A percentile compares a stretch with the other conserved stretches of the same genome.
Evolutionary conservation across 2,113 vertebrate species (phyloP).

Genomic region (Ginglymostoma cirratum): DNA sequence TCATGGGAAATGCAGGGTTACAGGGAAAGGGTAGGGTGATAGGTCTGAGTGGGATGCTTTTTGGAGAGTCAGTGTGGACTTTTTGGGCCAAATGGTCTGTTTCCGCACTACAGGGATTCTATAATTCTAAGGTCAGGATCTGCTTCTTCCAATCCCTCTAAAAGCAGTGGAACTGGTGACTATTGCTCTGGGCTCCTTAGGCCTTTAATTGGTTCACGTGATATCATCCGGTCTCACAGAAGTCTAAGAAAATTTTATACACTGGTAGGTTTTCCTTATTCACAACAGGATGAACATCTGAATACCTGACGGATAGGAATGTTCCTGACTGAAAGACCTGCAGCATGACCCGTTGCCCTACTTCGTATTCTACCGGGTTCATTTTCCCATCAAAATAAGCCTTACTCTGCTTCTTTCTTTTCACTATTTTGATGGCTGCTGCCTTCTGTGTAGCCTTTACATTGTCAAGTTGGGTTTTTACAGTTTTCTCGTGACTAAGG

Average conservation of each 20-base stretch:
- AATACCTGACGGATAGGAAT: background rate
- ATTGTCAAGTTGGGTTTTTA: background rate
- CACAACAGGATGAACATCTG: background rate
- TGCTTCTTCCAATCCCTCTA: too few species aligned
- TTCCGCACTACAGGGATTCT: too few species aligned
- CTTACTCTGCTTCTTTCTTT: background rate
- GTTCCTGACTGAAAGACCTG: background rate
- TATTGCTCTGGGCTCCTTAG: background rate
- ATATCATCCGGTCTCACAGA: background rate
- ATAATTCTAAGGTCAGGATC: too few species aligned
- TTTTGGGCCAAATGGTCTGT: too few species aligned
- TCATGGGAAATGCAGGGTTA: too few species aligned
- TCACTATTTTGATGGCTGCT: background rate
- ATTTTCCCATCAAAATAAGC: background rate
- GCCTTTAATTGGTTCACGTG: background rate
- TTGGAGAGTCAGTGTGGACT: too few species aligned
- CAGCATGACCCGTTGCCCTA: background rate
- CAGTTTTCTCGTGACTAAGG: background rate
- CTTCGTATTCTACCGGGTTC: background rate
- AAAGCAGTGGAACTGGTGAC: too few species aligned
- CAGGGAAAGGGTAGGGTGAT: too few species aligned
- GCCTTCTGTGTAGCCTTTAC: background rate
- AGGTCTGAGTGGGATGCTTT: too few species aligned
- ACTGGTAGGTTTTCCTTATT: background rate
- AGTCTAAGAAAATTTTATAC: background rate